Percentiles rank a stretch among this genome's conserved stretches.
Conservation (phyloP, 1,140 invertebrate genomes). For the Armadillidium nasatum region DNA sequence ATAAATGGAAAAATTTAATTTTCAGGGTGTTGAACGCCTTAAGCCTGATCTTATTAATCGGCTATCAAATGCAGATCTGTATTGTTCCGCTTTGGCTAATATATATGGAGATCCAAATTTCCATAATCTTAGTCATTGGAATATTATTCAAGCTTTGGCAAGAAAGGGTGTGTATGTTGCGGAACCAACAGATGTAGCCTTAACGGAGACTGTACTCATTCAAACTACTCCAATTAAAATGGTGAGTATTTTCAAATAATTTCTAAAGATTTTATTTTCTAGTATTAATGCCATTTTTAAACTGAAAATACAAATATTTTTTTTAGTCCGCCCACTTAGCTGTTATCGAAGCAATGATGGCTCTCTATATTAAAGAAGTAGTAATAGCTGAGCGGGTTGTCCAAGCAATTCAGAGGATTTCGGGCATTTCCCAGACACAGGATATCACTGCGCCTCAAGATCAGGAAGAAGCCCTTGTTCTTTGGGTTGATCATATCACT, state of each 20-base stretch:
- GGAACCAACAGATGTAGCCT: constrained; percentile 73
- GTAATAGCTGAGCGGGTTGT: constrained; percentile 81
- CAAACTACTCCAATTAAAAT: constrained; percentile 92
- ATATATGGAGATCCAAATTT: constrained; percentile 96
- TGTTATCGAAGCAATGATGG: constrained; percentile 95
- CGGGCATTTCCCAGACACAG: constrained; percentile 52
- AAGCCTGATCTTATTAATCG: constrained; percentile 88
- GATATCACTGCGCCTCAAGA: constrained; percentile 58
- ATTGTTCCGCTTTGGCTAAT: constrained; percentile 89
- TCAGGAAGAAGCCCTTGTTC: constrained; percentile 79
- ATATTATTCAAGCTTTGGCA: constrained; percentile 73
- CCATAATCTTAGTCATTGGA: constrained; percentile 89
- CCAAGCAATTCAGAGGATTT: constrained; percentile 73
- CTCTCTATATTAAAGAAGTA: constrained; percentile 87
- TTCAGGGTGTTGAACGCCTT: constrained; percentile 82
- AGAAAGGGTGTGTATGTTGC: constrained; percentile 84
- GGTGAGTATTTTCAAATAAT: constrained; percentile 57
- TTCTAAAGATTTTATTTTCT: too few relatives aligned
- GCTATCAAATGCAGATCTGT: constrained; percentile 90
- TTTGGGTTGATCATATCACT: constrained; percentile 85
- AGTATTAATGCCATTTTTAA: not conserved
- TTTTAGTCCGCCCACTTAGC: constrained; percentile 88
- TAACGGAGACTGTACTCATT: constrained; percentile 93
- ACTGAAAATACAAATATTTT: constrained; percentile 19
- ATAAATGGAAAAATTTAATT: constrained; percentile 45